A percentile compares a stretch with the other conserved stretches of the same genome.
phyloP scores from a whole-genome alignment of 2,888 invertebrate genomes.

The Toxonevra muliebris region DNA sequence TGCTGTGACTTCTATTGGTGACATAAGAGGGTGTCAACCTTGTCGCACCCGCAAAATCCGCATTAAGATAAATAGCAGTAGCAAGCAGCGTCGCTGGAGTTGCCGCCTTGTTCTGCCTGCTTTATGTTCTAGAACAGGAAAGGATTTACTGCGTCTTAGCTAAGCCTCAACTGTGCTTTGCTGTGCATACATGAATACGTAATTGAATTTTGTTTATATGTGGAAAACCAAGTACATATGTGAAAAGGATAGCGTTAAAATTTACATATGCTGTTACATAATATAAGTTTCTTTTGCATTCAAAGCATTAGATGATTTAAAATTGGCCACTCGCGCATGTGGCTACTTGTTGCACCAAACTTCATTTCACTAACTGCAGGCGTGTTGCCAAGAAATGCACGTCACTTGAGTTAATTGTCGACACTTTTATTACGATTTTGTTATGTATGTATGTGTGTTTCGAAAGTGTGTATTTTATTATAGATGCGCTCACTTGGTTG shows the following conservation, averaged over 20 bases:
- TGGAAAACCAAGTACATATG: too few relatives aligned
- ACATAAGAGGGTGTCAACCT: neutral
- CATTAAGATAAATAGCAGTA: constrained; percentile 4
- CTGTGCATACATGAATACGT: constrained; percentile 2
- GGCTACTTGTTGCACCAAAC: neutral
- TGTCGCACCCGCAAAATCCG: constrained; percentile 22
- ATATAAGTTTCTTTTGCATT: neutral
- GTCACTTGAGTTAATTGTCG: constrained; percentile 35
- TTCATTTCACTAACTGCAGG: neutral
- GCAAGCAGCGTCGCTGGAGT: neutral
- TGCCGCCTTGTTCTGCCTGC: too few relatives aligned
- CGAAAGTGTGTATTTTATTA: too few relatives aligned
- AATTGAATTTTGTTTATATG: constrained; percentile 10
- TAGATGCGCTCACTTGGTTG: neutral
- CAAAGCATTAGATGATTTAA: neutral
- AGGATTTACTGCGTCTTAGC: too few relatives aligned
- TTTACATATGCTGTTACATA: too few relatives aligned
- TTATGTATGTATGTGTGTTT: too few relatives aligned
- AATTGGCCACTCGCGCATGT: neutral
- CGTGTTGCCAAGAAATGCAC: constrained; percentile 24
- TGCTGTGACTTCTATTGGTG: too few relatives aligned
- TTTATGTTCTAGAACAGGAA: too few relatives aligned
- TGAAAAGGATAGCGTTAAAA: too few relatives aligned
- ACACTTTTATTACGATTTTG: constrained; percentile 22
- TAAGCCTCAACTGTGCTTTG: neutral